Base-by-base conservation (phyloP, 2,113 vertebrate species). In the Sebastes fasciatus region DNA sequence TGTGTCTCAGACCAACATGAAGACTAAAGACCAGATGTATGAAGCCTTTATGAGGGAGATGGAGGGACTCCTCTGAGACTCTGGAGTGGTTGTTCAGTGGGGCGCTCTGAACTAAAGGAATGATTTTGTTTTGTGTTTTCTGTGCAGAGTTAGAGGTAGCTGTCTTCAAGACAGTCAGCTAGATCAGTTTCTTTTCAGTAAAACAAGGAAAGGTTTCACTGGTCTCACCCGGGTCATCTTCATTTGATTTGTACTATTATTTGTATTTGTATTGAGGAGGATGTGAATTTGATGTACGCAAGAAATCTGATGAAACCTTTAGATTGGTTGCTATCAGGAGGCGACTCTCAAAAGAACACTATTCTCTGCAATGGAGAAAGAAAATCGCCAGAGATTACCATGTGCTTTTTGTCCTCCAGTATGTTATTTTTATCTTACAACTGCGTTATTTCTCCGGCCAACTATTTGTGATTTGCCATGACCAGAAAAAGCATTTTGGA, bases 21-120 rank as follows among this genome's bases (percentile, higher is more conserved):
- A 98, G 94, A 99, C 98, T 74, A 99, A 99, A 94, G 98, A 99
- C 95, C 98, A 99, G 88, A 96, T 99, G 76, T 99, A 99, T 87
- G 98, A 99, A 93, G 97, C 98, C 43, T 99, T 99, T 89, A 99
- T 99, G 98, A 98, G 98, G 80, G 98, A 99, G 92, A 99, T 99
- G 98, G 97, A 99, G 87, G 98, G 98, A 79, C 96, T 99, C 6
- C 97, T 99, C 54, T 97, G 93, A 94, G 71, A 87, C 66, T 83
- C 2, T 0, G 12, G 64, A 2, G 11, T 1, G 2, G 54, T 43
- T 61, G 17, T 77, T 82, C 34, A 64, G 40, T 23, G 23, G 14
- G 42, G 63, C 6, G 5, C 46, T 61, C 34, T 80, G 13, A 84
- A 65, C 52, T 65, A 48, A 75, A 75, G 26, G 43, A 73, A 60